Base-by-base conservation (phyloP, 2,797 vertebrate genomes). In the Halcyon leucocephala region DNA sequence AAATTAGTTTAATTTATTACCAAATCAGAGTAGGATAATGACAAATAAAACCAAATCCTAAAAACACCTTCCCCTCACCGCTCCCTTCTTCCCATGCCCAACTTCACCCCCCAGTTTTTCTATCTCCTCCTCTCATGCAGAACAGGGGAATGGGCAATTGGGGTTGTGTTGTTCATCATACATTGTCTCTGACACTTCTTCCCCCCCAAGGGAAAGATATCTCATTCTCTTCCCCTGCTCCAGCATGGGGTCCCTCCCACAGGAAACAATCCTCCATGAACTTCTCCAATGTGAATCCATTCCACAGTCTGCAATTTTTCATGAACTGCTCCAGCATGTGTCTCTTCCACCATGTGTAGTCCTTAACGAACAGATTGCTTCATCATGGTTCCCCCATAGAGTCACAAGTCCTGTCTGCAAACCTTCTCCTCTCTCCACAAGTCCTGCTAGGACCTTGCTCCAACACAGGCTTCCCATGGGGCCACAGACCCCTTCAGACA, bases 211-310 rank as follows among this genome's bases (percentile, higher is more conserved):
- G 22, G 49, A 1, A 70, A 28, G 20, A 55, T 51, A 25, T 7
- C 29, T 55, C n/a, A 67, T 39, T 42, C 4, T 42, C 21, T 20
- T 71, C 12, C 8, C 3, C 12, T 55, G n/a, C 9, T 76, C 52
- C 57, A 83, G 20, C 6, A 1, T 31, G 14, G 24, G 28, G 28
- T 24, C 49, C 14, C 35, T 52, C 67, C 35, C 14, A 29, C 4
- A 5, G 66, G 12, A 83, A 24, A 42, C 33, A 42, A 42, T 31
- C 18, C 18, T 22, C 19, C 17, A 39, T 20, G 46, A 25, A 39
- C 12, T 54, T 76, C 17, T 71, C 18, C 31, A n/a, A 8, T 0
- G 0, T 61, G 5, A 49, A 25, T 77, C 41, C 51, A 73, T 69
- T 31, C 26, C 24, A 13, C 4, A 4, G 28, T 7, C 18, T 19